Base-by-base conservation (phyloP, 2,797 vertebrate species). In the Labroides dimidiatus region DNA sequence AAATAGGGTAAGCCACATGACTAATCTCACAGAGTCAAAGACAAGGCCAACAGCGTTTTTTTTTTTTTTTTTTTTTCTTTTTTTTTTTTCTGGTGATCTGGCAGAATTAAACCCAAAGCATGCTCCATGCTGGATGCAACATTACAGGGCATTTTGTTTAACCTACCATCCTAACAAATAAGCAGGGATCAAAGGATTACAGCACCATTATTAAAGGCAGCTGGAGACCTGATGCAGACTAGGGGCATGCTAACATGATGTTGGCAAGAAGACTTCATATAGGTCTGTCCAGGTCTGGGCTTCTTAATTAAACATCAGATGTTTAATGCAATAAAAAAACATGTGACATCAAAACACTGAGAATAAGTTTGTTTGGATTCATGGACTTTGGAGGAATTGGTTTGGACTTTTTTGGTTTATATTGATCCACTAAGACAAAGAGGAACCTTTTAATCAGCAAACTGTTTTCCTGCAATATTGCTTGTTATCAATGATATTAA, bases 141-240 rank as follows among this genome's bases (percentile, higher is more conserved):
- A 74, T 74, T 71, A 59, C 63, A 77, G 63, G 63, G 36, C 78
- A 74, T 84, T 82, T 53, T 69, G 75, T 81, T 79, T 78, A 85
- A 88, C 85, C 80, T 73, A 77, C 74, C 77, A 57, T 80, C 58
- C 63, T 55, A 65, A 80, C 78, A 87, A 88, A 85, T 72, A 80
- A 84, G 64, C 69, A 69, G 45, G 73, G 82, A 87, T 87, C 63
- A 83, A 75, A 85, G 77, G 84, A 84, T 84, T 81, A 71, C 30
- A 66, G 60, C 24, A 6, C 48, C 66, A 59, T 77, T 78, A 87
- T 87, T 75, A 80, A 86, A 84, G 67, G 81, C 87, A 87, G 75
- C 84, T 85, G 81, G 81, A 72, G 78, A 69, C 63, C 39, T 41
- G 56, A 33, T 33, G 30, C 30, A 33, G 30, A 51, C 55, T 57